Evolutionary conservation across 2,113 vertebrate genomes (phyloP).

Genomic region (Pleuronectes platessa): DNA sequence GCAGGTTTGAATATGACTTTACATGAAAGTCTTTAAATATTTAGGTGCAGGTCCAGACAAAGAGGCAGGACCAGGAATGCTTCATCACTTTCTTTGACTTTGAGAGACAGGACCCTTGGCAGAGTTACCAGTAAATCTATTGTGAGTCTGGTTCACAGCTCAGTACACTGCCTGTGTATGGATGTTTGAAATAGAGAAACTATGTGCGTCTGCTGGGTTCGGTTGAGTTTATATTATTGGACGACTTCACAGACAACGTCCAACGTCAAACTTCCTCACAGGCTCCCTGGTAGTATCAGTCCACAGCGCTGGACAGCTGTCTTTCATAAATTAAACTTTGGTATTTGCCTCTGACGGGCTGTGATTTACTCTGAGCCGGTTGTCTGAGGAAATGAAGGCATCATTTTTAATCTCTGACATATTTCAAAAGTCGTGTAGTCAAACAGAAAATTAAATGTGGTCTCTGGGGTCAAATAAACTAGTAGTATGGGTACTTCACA

Average conservation of each 20-base stretch:
- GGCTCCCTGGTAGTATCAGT: slow-evolving; percentile 9
- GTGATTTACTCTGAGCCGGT: slow-evolving; percentile 29
- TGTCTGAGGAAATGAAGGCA: slow-evolving; percentile 41
- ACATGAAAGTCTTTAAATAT: no score
- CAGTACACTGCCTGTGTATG: not conserved
- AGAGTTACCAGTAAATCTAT: no score
- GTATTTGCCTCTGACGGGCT: slow-evolving; percentile 34
- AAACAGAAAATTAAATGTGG: slow-evolving; percentile 22
- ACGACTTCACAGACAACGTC: slow-evolving; percentile 12
- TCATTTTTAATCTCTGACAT: slow-evolving; percentile 32
- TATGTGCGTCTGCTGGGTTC: not conserved
- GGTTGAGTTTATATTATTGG: slow-evolving; percentile 10
- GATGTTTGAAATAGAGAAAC: not conserved
- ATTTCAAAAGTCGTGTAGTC: slow-evolving; percentile 37
- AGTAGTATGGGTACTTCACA: no score
- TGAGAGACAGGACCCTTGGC: not conserved
- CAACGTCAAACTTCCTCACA: slow-evolving; percentile 9
- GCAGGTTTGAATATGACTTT: no score
- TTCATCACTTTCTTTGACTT: no score
- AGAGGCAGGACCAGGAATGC: no score
- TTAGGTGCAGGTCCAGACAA: no score
- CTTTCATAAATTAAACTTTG: slow-evolving; percentile 57
- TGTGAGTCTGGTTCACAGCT: no score
- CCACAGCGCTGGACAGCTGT: slow-evolving; percentile 39
- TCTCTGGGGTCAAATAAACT: not conserved